A percentile compares a stretch with the other conserved stretches of the same genome.
Evolutionary conservation across 2,797 vertebrate genomes (phyloP).

Genomic region (Poecilia picta): DNA sequence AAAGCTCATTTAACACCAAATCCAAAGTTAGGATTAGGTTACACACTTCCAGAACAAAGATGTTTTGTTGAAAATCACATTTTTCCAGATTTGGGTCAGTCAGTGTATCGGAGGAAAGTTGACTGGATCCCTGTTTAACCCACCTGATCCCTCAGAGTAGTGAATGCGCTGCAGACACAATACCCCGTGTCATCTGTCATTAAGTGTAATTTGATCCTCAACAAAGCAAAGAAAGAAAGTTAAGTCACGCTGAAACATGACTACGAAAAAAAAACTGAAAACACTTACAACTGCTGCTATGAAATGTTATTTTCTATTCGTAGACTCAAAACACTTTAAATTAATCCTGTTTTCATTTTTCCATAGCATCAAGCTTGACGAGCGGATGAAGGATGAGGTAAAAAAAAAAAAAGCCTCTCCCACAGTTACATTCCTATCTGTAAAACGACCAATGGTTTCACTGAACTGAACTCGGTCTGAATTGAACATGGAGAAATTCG

Average conservation of each 20-base stretch:
- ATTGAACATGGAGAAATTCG: not conserved
- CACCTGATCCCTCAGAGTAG: slow-evolving; percentile 10
- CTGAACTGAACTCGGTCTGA: not conserved
- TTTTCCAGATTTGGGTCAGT: not conserved
- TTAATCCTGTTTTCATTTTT: not conserved
- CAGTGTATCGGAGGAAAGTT: not conserved
- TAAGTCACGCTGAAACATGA: not conserved
- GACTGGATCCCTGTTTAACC: not conserved
- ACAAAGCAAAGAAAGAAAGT: not conserved
- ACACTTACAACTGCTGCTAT: no score
- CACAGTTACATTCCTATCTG: not conserved
- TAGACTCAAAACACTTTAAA: not conserved
- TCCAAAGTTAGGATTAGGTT: not conserved
- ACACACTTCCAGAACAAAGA: not conserved
- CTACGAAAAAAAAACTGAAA: not conserved
- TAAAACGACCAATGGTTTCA: not conserved
- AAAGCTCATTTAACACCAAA: not conserved
- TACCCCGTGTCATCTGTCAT: slow-evolving; percentile 18
- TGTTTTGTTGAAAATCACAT: not conserved
- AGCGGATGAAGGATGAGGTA: not conserved
- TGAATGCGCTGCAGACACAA: not conserved
- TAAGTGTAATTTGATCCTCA: slow-evolving; percentile 34
- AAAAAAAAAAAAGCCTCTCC: not conserved
- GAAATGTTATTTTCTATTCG: not conserved
- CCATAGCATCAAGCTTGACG: not conserved